Base-by-base conservation (phyloP, 2,797 vertebrate species). In the Dendrocincla tyrannina region DNA sequence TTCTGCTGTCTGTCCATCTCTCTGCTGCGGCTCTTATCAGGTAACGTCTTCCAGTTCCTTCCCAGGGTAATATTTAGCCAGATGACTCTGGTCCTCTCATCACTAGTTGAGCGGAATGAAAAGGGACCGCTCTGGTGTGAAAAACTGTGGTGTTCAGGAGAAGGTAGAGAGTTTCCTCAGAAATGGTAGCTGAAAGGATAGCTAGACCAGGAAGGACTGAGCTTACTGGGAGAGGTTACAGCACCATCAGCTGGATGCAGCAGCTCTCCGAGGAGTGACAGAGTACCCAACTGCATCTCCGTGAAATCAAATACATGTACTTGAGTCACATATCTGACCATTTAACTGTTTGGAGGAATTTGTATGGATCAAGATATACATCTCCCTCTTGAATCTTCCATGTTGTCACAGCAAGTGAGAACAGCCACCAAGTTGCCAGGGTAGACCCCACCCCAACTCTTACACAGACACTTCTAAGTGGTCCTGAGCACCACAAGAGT, bases 241-340 rank as follows among this genome's bases (percentile, higher is more conserved):
- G 22, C 6, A 14, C 6, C 0, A 2, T 42, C 58, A 69, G 10
- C 30, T 47, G 50, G n/a, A 44, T 75, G 35, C 58, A 39, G 64
- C 0, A 0, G 28, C 56, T 0, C 0, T 49, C 28, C 1, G 1
- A 59, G 62, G n/a, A 30, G 28, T 60, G 72, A 17, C 58, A 87
- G 33, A n/a, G 39, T 13, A 44, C 25, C 47, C 1, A 0, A 5
- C 42, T 55, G 25, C 0, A 0, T 9, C 46, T 78, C 77, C 79
- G 58, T 1, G 4, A 84, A 78, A 50, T 5, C 5, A 84, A 78
- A 66, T 23, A 10, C 8, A 1, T 41, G 17, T 66, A 37, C 50
- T 76, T 73, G 62, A 73, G 39, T 18, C 27, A 44, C 28, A 16
- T 59, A 50, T 90, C 70, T 79, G 70, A 52, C 44, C 59, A 23